phyloP scores from a whole-genome alignment of 2,888 invertebrate species.

The Macrosiphum euphorbiae region DNA sequence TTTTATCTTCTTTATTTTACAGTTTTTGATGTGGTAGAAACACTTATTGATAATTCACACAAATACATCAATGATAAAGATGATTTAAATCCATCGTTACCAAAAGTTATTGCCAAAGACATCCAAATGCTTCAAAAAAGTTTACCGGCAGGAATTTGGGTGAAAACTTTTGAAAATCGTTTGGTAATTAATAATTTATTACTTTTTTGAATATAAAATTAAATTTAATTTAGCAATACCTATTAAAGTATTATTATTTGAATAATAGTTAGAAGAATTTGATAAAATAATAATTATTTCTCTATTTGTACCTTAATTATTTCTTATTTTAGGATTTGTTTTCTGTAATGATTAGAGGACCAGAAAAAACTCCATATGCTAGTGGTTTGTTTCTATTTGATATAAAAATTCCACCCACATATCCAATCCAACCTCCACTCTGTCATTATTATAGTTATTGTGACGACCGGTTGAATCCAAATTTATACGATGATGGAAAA shows the following conservation, averaged over 20 bases:
- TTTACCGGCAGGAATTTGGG: slow-evolving; percentile 89
- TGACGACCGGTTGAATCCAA: slow-evolving; percentile 93
- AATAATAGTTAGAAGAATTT: neutral
- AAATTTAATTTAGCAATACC: neutral
- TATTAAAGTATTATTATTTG: neutral
- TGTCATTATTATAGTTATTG: slow-evolving; percentile 95
- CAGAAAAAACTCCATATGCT: slow-evolving; percentile 93
- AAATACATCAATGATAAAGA: slow-evolving; percentile 11
- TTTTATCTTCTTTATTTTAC: slow-evolving; percentile 16
- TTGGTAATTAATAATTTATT: slow-evolving; percentile 73
- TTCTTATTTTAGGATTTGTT: slow-evolving; percentile 77
- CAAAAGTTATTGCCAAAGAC: slow-evolving; percentile 87
- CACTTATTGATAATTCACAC: slow-evolving; percentile 33
- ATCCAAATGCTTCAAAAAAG: slow-evolving; percentile 85
- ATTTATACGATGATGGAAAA: slow-evolving; percentile 93
- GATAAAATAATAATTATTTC: neutral
- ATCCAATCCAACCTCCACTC: slow-evolving; percentile 89
- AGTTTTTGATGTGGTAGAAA: slow-evolving; percentile 50
- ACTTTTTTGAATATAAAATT: neutral
- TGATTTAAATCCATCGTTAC: slow-evolving; percentile 4
- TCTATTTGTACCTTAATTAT: neutral
- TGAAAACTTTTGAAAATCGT: slow-evolving; percentile 89
- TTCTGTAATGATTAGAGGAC: slow-evolving; percentile 93
- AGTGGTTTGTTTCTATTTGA: slow-evolving; percentile 96
- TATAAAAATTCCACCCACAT: slow-evolving; percentile 90